Evolutionary conservation across 2,113 vertebrate genomes (phyloP), one percentile per base, ranked within the genome.

Genomic region (Xenopus borealis): DNA sequence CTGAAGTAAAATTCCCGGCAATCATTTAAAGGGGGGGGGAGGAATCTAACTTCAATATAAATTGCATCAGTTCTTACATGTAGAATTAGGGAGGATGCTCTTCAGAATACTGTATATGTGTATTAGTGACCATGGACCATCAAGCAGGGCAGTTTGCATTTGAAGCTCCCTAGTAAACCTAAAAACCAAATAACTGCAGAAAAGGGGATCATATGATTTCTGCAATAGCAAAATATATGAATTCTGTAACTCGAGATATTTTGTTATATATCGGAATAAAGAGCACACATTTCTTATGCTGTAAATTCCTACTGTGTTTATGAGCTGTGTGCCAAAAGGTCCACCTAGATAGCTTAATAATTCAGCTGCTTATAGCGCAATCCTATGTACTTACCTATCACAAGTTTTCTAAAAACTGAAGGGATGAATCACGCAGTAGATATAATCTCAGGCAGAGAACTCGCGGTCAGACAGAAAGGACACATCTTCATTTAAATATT

Each of bases 401-500:
- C 67, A 61, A 70, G 47, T 70, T 70, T 58, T 55, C 40, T 70
- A 53, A 67, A 13, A 52, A n/a, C 50, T 12, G 10, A 33, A n/a
- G 44, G 19, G n/a, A 67, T 67, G 65, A 67, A 50, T 67, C 46
- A 67, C 16, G 1, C 14, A n/a, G 53, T 50, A 47, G 20, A 5
- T 50, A 18, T 7, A 23, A 52, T 7, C 45, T 18, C 27, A 55
- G 44, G 14, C 67, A 23, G 20, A 44, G 74, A n/a, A 27, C 46
- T 44, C 3, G 8, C 3, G 10, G 23, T 14, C 1, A 7, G 30
- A n/a, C 30, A 47, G 58, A 57, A 52, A 17, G 23, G 30, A 30
- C 73, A 63, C 70, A 53, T 69, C 66, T 62, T 62, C 57, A 75
- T 62, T 52, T 61, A 68, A 68, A 69, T 75, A 69, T 69, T 75